Conservation (phyloP, 2,797 vertebrate species). For the Alectoris magna region DNA sequence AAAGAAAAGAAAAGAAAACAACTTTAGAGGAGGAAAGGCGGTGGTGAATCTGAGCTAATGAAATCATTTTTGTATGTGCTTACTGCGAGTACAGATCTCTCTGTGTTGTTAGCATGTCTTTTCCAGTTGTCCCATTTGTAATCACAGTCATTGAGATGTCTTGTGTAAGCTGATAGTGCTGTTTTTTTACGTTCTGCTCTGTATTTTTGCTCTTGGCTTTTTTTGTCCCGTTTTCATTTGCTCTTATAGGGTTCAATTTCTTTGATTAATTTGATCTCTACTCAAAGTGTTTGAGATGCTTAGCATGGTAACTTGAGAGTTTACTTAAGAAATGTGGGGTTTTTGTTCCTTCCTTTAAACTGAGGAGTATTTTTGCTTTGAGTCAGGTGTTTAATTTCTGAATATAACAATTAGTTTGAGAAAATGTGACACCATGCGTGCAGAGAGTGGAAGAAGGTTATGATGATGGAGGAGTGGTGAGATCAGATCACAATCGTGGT, state of each 20-base stretch:
- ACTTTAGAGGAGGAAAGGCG: neutral
- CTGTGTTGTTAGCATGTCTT: neutral
- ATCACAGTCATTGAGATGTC: neutral
- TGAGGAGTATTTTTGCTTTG: neutral
- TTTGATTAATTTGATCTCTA: neutral
- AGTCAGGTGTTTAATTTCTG: neutral
- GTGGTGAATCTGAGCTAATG: neutral
- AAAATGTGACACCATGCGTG: neutral
- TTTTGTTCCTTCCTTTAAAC: neutral
- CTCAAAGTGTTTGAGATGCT: neutral
- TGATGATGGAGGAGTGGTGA: conserved; percentile 40
- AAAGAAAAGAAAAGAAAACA: neutral
- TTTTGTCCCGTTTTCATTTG: neutral
- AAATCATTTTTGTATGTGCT: neutral
- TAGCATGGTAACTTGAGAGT: neutral
- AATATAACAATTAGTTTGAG: conserved; percentile 13
- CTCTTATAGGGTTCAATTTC: neutral
- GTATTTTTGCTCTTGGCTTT: neutral
- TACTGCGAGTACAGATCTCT: neutral
- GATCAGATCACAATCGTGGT: conserved; percentile 12
- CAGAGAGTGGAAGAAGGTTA: conserved; percentile 16
- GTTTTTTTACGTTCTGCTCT: neutral
- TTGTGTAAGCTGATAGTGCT: neutral
- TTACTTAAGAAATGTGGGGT: neutral
- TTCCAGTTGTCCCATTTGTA: neutral